Evolutionary conservation across 2,888 invertebrate species (phyloP).

Genomic region (Drepana falcataria): DNA sequence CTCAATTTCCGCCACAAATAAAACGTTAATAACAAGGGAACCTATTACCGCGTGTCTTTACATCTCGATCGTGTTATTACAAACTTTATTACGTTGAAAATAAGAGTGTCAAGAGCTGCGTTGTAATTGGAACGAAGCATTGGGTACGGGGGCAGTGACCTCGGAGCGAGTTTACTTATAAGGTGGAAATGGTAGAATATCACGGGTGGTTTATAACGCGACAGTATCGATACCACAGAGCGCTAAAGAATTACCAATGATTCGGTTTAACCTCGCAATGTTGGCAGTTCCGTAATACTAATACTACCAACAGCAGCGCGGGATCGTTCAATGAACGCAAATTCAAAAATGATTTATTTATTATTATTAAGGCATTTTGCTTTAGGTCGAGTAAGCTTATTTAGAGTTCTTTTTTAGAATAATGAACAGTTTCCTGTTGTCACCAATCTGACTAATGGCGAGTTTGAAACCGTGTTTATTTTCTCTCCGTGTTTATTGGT

Average conservation of each 20-base stretch:
- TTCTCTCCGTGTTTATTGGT: too few species aligned
- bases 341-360: too few species aligned
- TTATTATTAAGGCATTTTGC: too few species aligned
- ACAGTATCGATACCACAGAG: background rate
- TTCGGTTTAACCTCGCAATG: too few species aligned
- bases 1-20: conserved; percentile 5
- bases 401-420: too few species aligned
- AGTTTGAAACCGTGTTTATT: too few species aligned
- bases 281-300: too few species aligned
- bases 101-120: background rate
- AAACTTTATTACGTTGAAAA: background rate
- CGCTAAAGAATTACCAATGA: background rate
- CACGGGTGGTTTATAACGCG: conserved; percentile 9
- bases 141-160: conserved; percentile 24
- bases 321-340: too few species aligned
- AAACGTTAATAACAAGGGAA: conserved; percentile 14
- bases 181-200: conserved; percentile 14
- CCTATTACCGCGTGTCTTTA: background rate
- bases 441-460: too few species aligned
- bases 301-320: too few species aligned
- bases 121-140: background rate
- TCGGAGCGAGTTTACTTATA: conserved; percentile 21
- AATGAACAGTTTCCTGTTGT: too few species aligned
- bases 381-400: too few species aligned
- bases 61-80: background rate